These are phyloP conservation scores for Eupithecia subfuscata DNA, from an alignment of 2,888 invertebrate genomes.

Conservation along the genomic window DNA sequence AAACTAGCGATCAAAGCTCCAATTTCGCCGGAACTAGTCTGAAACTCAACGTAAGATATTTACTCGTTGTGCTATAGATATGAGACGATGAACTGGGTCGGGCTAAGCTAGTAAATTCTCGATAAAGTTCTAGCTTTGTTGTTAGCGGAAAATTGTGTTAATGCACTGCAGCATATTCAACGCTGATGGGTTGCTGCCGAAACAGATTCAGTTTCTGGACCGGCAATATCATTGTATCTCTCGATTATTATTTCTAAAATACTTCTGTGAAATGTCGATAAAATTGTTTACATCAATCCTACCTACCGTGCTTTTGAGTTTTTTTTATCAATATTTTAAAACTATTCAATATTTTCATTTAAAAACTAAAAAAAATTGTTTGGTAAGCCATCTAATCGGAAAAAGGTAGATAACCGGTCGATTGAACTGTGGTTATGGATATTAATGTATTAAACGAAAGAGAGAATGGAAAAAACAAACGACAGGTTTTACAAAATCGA, in stretches of 20 bases:
- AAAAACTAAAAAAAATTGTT: neutral
- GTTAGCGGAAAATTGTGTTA: conserved; percentile 42
- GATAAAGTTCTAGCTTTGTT: conserved; percentile 39
- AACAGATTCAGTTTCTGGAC: conserved; percentile 22
- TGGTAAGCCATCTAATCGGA: neutral
- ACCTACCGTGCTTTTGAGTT: neutral
- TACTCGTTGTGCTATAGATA: conserved; percentile 15
- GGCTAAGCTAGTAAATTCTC: conserved; percentile 33
- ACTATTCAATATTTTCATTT: no score
- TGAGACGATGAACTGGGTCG: conserved; percentile 35
- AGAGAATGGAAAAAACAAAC: neutral
- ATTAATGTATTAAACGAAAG: neutral
- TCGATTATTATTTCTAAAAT: neutral
- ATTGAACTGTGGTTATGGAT: neutral
- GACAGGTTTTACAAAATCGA: neutral
- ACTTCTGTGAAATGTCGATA: neutral
- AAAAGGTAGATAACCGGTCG: neutral
- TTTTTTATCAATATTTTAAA: neutral
- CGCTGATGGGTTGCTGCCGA: conserved; percentile 29
- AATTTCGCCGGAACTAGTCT: conserved; percentile 1
- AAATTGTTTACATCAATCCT: neutral
- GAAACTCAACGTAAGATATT: conserved; percentile 8
- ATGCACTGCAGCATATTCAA: conserved; percentile 38
- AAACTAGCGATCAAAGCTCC: neutral
- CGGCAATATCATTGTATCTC: neutral